Evolutionary conservation across 1,140 invertebrate species (phyloP), one percentile per base, ranked within the genome.

Genomic region (Colletes gigas): DNA sequence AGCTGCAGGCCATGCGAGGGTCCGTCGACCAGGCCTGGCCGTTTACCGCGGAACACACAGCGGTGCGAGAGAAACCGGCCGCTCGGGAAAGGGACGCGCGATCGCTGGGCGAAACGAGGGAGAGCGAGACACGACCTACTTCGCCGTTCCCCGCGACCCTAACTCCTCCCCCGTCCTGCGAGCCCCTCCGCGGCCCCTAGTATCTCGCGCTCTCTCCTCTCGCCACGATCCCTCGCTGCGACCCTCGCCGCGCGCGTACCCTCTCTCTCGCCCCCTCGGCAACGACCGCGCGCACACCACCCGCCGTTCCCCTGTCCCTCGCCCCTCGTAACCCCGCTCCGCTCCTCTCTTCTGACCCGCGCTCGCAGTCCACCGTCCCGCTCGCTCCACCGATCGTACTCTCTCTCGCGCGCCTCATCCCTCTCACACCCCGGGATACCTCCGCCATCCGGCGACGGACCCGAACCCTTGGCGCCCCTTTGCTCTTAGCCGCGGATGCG

Each of bases 1-100:
- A 91, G 90, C 90, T 91, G 90, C 90, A 91, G 90, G 90, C 89
- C 90, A 91, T 90, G 83, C 88, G 84, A 88, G 87, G 88, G 88
- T 89, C 88, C 88, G 88, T 76, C 86, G 82, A 88, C 84, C 84
- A 84, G 81, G 86, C 82, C 71, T 87, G 86, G 72, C 84, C 86
- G 88, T 89, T 89, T 89, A 89, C 87, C 87, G 85, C 87, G 87
- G 85, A 88, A 89, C 88, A 89, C 87, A 86, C 82, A 75, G 76
- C 65, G 74, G 59, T 76, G 78, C 59, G 71, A 68, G 76, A 82
- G 69, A 73, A 67, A 65, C 21, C 60, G 44, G 12, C 44, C 14
- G 66, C 21, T 8, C 15, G 19, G n/a, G 69, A 78, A 5, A 54
- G 71, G 21, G 71, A 66, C 39, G 4, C 12, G 17, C 4, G 55